Percentiles rank a stretch among this genome's conserved stretches.
Conservation (phyloP, 1,140 invertebrate genomes). For the Drosophila punjabiensis region DNA sequence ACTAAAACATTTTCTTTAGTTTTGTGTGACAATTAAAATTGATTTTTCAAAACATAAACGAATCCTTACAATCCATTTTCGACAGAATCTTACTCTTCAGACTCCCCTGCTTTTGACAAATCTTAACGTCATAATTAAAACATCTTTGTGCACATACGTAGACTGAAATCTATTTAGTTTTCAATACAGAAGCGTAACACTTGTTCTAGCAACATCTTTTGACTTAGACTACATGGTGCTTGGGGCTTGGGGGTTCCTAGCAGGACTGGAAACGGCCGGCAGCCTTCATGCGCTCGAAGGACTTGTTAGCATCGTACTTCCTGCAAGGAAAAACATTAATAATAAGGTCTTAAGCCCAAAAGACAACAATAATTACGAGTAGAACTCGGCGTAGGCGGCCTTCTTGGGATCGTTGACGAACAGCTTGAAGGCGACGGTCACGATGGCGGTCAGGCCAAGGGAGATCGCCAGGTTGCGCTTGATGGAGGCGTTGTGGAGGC, state of each 20-base stretch:
- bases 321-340: conserved; percentile 70
- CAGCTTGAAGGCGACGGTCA: conserved; percentile 75
- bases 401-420: conserved; percentile 86
- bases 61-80: too few relatives aligned
- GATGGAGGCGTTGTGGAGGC: conserved; percentile 82
- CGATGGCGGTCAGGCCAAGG: conserved; percentile 68
- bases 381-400: conserved; percentile 87
- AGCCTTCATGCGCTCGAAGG: conserved; percentile 87
- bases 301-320: conserved; percentile 86
- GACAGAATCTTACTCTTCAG: too few relatives aligned
- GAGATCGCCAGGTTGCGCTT: conserved; percentile 83
- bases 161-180: conserved; percentile 75
- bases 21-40: too few relatives aligned
- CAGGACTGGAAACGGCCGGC: conserved; percentile 86
- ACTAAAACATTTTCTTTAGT: too few relatives aligned
- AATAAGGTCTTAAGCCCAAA: background rate
- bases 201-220: conserved; percentile 61
- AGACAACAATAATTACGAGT: conserved; percentile 84
- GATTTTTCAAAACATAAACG: too few relatives aligned
- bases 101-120: background rate
- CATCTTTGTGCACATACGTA: conserved; percentile 31
- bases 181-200: conserved; percentile 65
- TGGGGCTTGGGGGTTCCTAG: conserved; percentile 36
- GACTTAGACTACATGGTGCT: conserved; percentile 63
- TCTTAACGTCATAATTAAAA: conserved; percentile 34